Percentiles rank a stretch among this genome's conserved stretches.
phyloP scores from a whole-genome alignment of 2,888 invertebrate species.

The Mermis nigrescens region DNA sequence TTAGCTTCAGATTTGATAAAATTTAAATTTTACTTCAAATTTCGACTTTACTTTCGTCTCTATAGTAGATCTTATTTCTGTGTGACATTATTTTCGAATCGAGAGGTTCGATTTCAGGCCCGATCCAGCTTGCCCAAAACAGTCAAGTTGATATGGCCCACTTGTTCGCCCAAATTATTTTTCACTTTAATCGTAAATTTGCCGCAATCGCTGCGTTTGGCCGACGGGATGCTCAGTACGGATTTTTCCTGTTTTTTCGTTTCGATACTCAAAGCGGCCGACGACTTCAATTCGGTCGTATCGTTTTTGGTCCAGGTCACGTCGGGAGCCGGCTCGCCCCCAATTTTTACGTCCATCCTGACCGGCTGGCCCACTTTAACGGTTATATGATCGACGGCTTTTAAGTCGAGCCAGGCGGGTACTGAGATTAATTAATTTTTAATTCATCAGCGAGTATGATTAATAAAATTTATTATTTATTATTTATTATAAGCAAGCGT shows the following conservation, averaged over 20 bases:
- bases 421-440: slow-evolving; percentile 49
- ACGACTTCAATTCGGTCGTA: slow-evolving; percentile 3
- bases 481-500: too few relatives aligned
- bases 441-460: too few relatives aligned
- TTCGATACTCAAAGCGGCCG: slow-evolving; percentile 11
- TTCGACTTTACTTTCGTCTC: too few relatives aligned
- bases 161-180: slow-evolving; percentile 84
- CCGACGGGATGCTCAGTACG: slow-evolving; percentile 65
- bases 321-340: slow-evolving; percentile 88
- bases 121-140: slow-evolving; percentile 60
- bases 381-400: slow-evolving; percentile 62
- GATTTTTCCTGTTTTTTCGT: slow-evolving; percentile 49
- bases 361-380: slow-evolving; percentile 89
- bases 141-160: slow-evolving; percentile 72
- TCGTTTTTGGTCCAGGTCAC: slow-evolving; percentile 61
- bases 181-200: slow-evolving; percentile 69
- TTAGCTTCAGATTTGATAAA: too few relatives aligned
- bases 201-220: slow-evolving; percentile 72
- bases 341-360: slow-evolving; percentile 75
- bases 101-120: slow-evolving; percentile 5
- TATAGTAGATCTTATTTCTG: too few relatives aligned
- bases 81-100: too few relatives aligned
- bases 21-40: too few relatives aligned
- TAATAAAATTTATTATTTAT: too few relatives aligned
- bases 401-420: slow-evolving; percentile 81